Evolutionary conservation across 2,797 vertebrate genomes (phyloP).

Genomic region (Sebastes elongatus): DNA sequence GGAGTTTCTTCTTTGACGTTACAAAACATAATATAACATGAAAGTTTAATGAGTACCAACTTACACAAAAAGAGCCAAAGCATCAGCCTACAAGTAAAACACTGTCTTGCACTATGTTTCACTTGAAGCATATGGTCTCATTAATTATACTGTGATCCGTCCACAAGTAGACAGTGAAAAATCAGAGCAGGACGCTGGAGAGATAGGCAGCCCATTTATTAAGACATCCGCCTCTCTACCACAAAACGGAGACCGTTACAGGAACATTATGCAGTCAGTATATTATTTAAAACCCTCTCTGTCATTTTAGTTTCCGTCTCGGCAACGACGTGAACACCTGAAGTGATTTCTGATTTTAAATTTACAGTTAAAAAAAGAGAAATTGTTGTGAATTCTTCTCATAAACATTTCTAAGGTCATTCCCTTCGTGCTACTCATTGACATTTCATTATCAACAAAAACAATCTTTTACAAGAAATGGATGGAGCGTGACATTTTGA

Average conservation of each 20-base stretch:
- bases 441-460: background rate
- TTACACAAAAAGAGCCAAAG: background rate
- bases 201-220: background rate
- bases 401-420: background rate
- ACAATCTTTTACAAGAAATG: background rate
- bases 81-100: background rate
- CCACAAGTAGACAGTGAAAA: constrained; percentile 27
- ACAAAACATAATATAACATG: background rate
- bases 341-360: background rate
- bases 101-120: background rate
- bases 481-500: background rate
- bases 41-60: background rate
- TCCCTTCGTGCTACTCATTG: background rate
- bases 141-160: constrained; percentile 42
- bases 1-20: background rate
- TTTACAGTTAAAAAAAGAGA: background rate
- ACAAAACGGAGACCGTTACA: background rate
- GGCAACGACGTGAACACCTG: background rate
- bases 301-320: background rate
- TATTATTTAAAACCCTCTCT: background rate
- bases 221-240: background rate
- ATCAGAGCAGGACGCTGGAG: constrained; percentile 26
- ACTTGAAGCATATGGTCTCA: background rate
- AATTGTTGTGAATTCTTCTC: background rate
- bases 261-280: constrained; percentile 12